A percentile compares a stretch with the other conserved stretches of the same genome.
These are phyloP conservation scores for Emydura subglobosa DNA, from an alignment of 2,113 vertebrate genomes.

Conservation along the genomic window DNA sequence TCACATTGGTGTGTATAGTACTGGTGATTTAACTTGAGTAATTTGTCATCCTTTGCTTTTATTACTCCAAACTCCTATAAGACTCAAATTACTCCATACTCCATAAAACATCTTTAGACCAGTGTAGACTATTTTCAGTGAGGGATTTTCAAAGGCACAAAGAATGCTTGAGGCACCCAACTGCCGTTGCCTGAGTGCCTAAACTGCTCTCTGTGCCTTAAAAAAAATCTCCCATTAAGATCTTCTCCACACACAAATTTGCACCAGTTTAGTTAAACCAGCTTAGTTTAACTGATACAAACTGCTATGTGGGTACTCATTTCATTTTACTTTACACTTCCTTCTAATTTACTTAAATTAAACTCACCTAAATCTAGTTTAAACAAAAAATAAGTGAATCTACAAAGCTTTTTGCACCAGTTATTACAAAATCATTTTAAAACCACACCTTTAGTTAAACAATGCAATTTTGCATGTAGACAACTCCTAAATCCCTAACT, in stretches of 20 bases:
- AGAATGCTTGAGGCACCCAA: not conserved
- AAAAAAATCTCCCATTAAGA: not conserved
- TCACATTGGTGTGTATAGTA: not conserved
- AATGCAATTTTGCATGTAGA: not conserved
- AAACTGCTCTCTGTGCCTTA: not conserved
- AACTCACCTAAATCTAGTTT: not conserved
- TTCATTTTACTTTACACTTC: not conserved
- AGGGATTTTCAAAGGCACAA: not conserved
- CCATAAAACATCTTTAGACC: not conserved
- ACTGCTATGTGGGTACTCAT: not conserved
- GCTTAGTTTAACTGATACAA: not conserved
- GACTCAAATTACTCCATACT: not conserved
- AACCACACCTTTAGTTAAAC: rapidly evolving
- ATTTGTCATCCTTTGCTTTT: not conserved
- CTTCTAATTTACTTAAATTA: not conserved
- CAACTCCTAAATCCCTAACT: not conserved
- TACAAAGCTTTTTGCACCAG: not conserved
- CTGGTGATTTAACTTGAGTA: not conserved
- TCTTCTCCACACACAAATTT: not conserved
- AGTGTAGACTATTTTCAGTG: not conserved
- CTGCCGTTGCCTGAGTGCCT: not conserved
- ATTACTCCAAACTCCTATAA: not conserved
- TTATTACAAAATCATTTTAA: not conserved
- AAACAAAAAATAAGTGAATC: not conserved
- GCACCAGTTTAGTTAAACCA: not conserved